These are phyloP conservation scores for Pithys albifrons DNA, from an alignment of 2,113 vertebrate genomes.

Conservation along the genomic window DNA sequence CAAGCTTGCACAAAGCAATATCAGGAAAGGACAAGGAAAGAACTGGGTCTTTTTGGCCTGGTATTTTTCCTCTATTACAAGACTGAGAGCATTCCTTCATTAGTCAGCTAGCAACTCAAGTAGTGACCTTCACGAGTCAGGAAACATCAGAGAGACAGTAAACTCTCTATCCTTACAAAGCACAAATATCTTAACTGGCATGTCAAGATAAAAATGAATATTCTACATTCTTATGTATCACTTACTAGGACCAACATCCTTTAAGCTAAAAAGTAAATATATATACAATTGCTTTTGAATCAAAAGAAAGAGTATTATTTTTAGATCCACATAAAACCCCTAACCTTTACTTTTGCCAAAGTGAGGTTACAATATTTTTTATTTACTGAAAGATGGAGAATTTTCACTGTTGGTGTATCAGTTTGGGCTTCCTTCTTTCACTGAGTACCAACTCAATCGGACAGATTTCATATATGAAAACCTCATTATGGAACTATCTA, in stretches of 20 bases:
- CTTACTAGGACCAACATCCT: background rate
- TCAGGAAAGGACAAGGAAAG: background rate
- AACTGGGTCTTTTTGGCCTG: background rate
- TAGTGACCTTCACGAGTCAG: background rate
- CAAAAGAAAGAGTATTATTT: background rate
- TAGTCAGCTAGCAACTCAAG: background rate
- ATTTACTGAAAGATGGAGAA: background rate
- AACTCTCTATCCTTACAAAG: background rate
- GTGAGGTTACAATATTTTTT: background rate
- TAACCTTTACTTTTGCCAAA: background rate
- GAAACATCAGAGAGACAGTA: background rate
- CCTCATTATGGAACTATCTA: background rate
- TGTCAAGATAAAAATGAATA: background rate
- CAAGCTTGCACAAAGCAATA: background rate
- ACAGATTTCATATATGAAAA: background rate
- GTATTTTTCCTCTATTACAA: background rate
- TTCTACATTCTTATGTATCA: background rate
- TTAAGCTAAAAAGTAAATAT: background rate
- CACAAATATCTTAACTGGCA: background rate
- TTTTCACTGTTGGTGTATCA: background rate
- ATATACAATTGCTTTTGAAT: background rate
- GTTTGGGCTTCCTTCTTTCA: background rate
- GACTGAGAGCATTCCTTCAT: background rate
- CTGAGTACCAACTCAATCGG: background rate
- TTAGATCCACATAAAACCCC: background rate